Conservation (phyloP, 1,140 invertebrate species). For the Aphaenogaster ashmeadi region DNA sequence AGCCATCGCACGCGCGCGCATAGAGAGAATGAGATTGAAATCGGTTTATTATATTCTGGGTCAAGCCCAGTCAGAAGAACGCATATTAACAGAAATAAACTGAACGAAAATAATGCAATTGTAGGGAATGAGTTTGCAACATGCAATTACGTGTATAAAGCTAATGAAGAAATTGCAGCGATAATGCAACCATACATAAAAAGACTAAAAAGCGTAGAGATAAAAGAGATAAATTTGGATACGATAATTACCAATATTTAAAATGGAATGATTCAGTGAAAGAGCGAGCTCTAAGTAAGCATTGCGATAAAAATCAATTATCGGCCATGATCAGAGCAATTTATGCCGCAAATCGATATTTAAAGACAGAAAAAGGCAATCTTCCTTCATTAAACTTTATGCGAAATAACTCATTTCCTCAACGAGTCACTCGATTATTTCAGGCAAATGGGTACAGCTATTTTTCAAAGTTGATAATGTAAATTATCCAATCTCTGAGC, state of each 20-base stretch:
- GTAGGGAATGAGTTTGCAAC: not conserved
- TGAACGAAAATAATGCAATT: conserved; percentile 19
- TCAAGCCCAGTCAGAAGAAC: not conserved
- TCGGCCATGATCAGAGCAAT: not conserved
- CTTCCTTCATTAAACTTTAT: not conserved
- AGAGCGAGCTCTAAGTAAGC: not conserved
- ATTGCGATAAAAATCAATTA: conserved; percentile 31
- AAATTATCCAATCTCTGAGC: conserved; percentile 11
- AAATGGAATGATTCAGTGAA: not conserved
- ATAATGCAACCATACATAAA: conserved; percentile 4
- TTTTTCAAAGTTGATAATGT: not conserved
- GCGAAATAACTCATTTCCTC: not conserved
- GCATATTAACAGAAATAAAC: conserved; percentile 12
- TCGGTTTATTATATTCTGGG: conserved; percentile 45
- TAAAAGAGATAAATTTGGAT: conserved; percentile 26
- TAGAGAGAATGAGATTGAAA: conserved; percentile 41
- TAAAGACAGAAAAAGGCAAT: not conserved
- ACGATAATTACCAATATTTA: not conserved
- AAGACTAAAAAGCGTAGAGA: not conserved
- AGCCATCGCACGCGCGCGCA: not conserved
- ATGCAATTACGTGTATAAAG: conserved; percentile 12
- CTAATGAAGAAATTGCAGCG: conserved; percentile 16
- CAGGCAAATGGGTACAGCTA: not conserved
- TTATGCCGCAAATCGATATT: not conserved
- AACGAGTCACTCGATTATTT: not conserved